A percentile compares a stretch with the other conserved stretches of the same genome.
These are phyloP conservation scores for Micrasema longulum DNA, from an alignment of 1,140 invertebrate genomes.

Conservation along the genomic window DNA sequence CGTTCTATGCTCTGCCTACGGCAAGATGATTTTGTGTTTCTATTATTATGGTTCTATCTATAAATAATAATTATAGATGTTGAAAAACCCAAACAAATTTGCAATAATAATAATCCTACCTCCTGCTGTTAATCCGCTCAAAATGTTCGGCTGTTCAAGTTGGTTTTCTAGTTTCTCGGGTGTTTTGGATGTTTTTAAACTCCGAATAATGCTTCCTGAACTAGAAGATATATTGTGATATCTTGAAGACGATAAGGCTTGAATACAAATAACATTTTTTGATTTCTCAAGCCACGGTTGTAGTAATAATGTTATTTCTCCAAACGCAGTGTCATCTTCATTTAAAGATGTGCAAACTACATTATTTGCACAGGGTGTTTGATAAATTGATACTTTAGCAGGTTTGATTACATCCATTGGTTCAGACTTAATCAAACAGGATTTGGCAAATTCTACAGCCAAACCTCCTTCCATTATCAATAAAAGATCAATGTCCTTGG, in stretches of 20 bases:
- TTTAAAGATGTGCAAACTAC: conserved; percentile 44
- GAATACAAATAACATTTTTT: conserved; percentile 33
- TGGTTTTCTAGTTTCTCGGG: conserved; percentile 19
- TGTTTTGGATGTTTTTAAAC: conserved; percentile 24
- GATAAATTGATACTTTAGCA: conserved; percentile 25
- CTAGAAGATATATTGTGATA: conserved; percentile 37
- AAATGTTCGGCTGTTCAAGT: conserved; percentile 51
- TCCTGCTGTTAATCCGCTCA: conserved; percentile 50
- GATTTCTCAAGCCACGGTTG: conserved; percentile 28
- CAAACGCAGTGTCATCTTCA: conserved; percentile 31
- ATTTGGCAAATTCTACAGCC: conserved; percentile 45
- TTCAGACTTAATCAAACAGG: conserved; percentile 35
- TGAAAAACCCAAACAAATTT: too few relatives aligned
- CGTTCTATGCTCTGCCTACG: too few relatives aligned
- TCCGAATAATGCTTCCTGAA: conserved; percentile 33
- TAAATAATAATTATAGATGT: too few relatives aligned
- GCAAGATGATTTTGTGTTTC: too few relatives aligned
- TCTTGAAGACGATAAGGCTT: conserved; percentile 32
- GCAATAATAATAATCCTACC: conserved; percentile 24
- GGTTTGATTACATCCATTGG: conserved; percentile 24
- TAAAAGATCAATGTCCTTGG: conserved; percentile 25
- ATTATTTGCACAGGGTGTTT: conserved; percentile 6
- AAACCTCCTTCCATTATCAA: conserved; percentile 44
- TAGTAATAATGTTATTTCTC: conserved; percentile 43
- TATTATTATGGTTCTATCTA: too few relatives aligned